Conservation (phyloP, 2,888 invertebrate genomes). For the Drymonia ruficornis region DNA sequence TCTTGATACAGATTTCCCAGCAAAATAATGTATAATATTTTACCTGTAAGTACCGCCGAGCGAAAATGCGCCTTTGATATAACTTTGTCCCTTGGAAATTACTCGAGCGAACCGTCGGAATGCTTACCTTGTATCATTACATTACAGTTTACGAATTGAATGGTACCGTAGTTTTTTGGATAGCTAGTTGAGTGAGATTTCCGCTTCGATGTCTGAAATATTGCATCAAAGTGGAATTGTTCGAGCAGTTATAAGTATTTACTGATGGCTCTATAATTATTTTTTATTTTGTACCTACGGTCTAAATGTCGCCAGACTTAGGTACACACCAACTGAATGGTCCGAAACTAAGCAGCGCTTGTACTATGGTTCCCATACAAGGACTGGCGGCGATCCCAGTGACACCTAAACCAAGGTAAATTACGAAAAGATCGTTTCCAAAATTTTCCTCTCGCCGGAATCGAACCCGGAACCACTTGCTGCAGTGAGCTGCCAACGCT, state of each 20-base stretch:
- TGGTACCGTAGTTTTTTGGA: neutral
- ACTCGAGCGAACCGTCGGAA: slow-evolving; percentile 4
- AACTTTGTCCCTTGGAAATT: slow-evolving; percentile 6
- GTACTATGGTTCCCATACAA: too few species aligned
- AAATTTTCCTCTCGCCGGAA: too few species aligned
- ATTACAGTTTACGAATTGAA: neutral
- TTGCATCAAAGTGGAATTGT: neutral
- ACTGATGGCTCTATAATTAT: too few species aligned
- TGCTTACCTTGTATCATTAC: neutral
- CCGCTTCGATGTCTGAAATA: neutral
- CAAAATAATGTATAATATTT: neutral
- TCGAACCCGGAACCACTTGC: too few species aligned
- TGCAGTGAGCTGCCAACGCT: too few species aligned
- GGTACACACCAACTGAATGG: too few species aligned
- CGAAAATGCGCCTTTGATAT: slow-evolving; percentile 1
- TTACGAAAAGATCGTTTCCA: too few species aligned
- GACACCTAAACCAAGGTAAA: too few species aligned
- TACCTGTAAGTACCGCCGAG: neutral
- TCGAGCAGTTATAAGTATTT: neutral
- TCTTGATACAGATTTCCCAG: neutral
- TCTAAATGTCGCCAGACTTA: too few species aligned
- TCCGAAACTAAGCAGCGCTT: too few species aligned
- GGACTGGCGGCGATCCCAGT: too few species aligned
- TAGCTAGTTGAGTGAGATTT: neutral
- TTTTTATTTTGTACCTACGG: too few species aligned